These are phyloP conservation scores for Ceuthmochares aereus DNA, from an alignment of 2,113 vertebrate species.

Conservation along the genomic window DNA sequence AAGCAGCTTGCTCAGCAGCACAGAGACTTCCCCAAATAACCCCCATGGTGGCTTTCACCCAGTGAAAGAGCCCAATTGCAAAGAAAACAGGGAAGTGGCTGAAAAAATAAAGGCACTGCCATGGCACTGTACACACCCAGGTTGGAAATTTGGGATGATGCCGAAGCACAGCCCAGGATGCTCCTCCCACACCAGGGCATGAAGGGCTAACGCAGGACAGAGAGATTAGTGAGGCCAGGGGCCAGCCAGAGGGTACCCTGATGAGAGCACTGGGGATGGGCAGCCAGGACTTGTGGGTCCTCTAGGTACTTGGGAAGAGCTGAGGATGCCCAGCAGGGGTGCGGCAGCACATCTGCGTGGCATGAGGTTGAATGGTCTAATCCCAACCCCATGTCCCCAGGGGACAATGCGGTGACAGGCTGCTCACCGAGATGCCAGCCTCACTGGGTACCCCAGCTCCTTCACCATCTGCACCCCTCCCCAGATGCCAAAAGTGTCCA, in stretches of 20 bases:
- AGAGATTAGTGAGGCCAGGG: not conserved
- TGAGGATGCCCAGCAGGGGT: not conserved
- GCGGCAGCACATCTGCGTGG: not conserved
- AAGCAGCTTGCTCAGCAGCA: not conserved
- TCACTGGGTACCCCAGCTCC: not conserved
- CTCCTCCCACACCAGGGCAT: not conserved
- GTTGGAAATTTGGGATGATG: not conserved
- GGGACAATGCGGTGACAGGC: fast-evolving
- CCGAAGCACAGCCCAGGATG: not conserved
- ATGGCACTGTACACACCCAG: not conserved
- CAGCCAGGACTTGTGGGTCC: not conserved
- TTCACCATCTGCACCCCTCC: not conserved
- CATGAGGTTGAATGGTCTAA: not conserved
- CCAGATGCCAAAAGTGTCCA: not conserved
- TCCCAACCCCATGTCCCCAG: not conserved
- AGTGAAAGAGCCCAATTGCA: not conserved
- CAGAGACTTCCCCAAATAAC: not conserved
- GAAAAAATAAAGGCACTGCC: constrained; percentile 41
- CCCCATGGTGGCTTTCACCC: not conserved
- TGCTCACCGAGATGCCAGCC: not conserved
- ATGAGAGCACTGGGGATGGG: fast-evolving
- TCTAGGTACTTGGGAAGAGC: not conserved
- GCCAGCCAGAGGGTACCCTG: not conserved
- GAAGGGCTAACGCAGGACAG: not conserved
- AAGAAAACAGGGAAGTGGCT: constrained; percentile 51